Evolutionary conservation across 2,888 invertebrate genomes (phyloP), one percentile per base, ranked within the genome.

Genomic region (Brenthis ino): DNA sequence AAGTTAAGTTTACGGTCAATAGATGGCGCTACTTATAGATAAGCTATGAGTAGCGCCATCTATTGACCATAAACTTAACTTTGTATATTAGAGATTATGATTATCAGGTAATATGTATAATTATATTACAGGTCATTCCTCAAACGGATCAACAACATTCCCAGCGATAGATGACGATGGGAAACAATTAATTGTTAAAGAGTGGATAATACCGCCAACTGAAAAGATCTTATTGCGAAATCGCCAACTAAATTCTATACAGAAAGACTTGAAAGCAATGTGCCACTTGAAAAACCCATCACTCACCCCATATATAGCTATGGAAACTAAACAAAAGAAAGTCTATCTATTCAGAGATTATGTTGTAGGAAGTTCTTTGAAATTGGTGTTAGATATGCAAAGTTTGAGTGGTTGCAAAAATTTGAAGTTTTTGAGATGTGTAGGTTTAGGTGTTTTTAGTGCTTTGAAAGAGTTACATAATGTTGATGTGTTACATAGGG

Each of bases 401-500:
- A 75, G 79, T 6, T 83, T 82, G n/a, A 84, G 83, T 72, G 90
- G 89, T 70, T 82, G 74, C 51, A 91, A 89, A 70, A 81, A 82
- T 12, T 76, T 91, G 28, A 85, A 81, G 57, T 72, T 95, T 66
- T 80, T 97, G 8, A 93, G 95, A 48, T 93, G 94, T 80, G 94
- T 97, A 48, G 95, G 96, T 0, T 90, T 93, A 60, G 97, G 96
- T 47, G 94, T 98, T 43, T 90, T 98, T 4, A 94, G 95, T 65
- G 97, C 96, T 14, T 86, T 98, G 48, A 94, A 95, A 53, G 97
- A 95, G 82, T 90, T 98, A 67, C 98, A 98, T 82, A 94, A 95
- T 76, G 96, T 96, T 72, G 96, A 96, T 74, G 95, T 98, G 1
- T 95, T 97, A 16, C 98, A 98, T 83, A 95, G 96, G 79, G 96